phyloP scores from a whole-genome alignment of 2,113 vertebrate species.

The Mustelus asterias region DNA sequence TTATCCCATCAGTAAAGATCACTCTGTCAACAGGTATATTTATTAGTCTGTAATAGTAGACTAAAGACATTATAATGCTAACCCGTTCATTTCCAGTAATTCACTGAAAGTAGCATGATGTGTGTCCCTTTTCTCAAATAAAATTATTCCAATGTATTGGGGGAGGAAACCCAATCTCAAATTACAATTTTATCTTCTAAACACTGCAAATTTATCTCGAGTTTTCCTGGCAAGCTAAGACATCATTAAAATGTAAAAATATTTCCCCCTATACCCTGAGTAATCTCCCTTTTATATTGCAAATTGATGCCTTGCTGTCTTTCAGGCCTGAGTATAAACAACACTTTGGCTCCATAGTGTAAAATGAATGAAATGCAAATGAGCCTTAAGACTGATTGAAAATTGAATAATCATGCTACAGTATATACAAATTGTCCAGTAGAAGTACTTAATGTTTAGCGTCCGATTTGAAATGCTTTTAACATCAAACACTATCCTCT shows the following conservation, averaged over 20 bases:
- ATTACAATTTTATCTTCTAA: background rate
- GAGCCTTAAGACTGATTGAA: background rate
- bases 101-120: background rate
- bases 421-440: background rate
- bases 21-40: constrained; percentile 34
- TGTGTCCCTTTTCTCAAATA: background rate
- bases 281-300: background rate
- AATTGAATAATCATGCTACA: background rate
- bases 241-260: background rate
- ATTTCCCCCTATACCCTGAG: background rate
- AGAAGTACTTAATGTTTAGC: background rate
- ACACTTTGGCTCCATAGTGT: background rate
- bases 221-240: background rate
- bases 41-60: constrained; percentile 3
- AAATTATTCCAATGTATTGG: background rate
- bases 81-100: background rate
- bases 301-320: background rate
- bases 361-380: background rate
- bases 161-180: background rate
- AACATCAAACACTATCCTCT: constrained; percentile 39
- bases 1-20: background rate
- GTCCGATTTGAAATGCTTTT: constrained; percentile 31
- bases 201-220: background rate
- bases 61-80: background rate
- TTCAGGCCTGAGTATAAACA: background rate